phyloP scores from a whole-genome alignment of 2,888 invertebrate genomes.

The Mesoligia furuncula region DNA sequence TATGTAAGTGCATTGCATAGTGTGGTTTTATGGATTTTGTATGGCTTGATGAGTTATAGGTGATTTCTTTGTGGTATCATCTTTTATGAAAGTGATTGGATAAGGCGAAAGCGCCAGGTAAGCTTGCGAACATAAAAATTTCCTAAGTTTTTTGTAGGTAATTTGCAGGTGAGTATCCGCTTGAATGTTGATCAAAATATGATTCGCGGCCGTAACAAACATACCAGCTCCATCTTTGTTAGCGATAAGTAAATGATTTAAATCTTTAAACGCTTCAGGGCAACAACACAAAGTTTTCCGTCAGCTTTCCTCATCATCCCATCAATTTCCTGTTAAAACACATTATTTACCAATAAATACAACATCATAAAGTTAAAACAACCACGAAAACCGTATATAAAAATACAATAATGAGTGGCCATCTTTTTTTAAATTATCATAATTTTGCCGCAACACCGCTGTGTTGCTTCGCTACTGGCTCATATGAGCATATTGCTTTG shows the following conservation, averaged over 20 bases:
- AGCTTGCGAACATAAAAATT: no score
- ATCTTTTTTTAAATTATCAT: slow-evolving; percentile 55
- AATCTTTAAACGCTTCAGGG: neutral
- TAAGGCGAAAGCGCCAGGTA: neutral
- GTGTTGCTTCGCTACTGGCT: slow-evolving; percentile 14
- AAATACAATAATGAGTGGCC: slow-evolving; percentile 49
- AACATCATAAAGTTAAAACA: slow-evolving; percentile 7
- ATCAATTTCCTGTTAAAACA: neutral
- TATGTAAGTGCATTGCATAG: slow-evolving; percentile 41
- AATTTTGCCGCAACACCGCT: slow-evolving; percentile 42
- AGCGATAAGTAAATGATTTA: neutral
- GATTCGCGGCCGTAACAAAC: no score
- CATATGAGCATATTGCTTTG: slow-evolving; percentile 68
- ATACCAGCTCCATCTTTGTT: neutral
- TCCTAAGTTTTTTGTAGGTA: no score
- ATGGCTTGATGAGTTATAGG: slow-evolving; percentile 14
- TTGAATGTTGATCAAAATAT: no score
- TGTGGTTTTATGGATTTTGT: slow-evolving; percentile 16
- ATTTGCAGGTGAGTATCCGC: no score
- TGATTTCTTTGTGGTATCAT: neutral
- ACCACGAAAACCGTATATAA: slow-evolving; percentile 4
- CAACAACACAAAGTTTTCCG: neutral
- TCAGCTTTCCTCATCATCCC: neutral
- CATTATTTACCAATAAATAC: neutral
- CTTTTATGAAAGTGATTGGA: neutral